Conservation (phyloP, 2,888 invertebrate species). For the Calliphora vomitoria region DNA sequence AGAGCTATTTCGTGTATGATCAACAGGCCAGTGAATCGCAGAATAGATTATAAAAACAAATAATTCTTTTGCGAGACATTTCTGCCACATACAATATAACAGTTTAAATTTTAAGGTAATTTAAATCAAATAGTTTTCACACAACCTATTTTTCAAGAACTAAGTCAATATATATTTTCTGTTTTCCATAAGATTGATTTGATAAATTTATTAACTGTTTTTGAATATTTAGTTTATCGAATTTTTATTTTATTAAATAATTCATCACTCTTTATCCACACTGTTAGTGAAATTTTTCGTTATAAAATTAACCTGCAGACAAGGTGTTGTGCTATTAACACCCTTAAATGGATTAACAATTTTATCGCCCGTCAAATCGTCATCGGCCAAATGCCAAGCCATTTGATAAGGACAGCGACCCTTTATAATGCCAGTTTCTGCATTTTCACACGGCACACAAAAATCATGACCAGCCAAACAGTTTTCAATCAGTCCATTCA, state of each 20-base stretch:
- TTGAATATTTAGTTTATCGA: no score
- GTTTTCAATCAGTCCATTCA: slow-evolving; percentile 69
- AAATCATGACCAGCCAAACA: slow-evolving; percentile 73
- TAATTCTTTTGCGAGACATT: no score
- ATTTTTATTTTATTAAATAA: background rate
- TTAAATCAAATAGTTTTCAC: no score
- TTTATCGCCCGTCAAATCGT: slow-evolving; percentile 66
- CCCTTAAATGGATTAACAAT: slow-evolving; percentile 74
- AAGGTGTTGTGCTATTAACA: slow-evolving; percentile 68
- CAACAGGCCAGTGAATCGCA: no score
- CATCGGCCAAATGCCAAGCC: slow-evolving; percentile 68
- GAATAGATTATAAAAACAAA: no score
- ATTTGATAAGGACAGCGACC: slow-evolving; percentile 74
- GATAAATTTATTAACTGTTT: no score
- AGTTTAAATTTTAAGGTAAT: no score
- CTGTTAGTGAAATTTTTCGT: slow-evolving; percentile 39
- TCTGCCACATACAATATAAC: no score
- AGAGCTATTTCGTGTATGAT: no score
- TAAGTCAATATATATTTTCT: no score
- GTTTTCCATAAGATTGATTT: no score
- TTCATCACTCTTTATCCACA: slow-evolving; percentile 17
- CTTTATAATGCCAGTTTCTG: slow-evolving; percentile 3
- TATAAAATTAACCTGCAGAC: slow-evolving; percentile 74
- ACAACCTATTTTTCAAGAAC: no score
- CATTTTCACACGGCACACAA: slow-evolving; percentile 63